A percentile compares a stretch with the other conserved stretches of the same genome.
phyloP scores from a whole-genome alignment of 2,113 vertebrate species.

The Callipepla squamata region DNA sequence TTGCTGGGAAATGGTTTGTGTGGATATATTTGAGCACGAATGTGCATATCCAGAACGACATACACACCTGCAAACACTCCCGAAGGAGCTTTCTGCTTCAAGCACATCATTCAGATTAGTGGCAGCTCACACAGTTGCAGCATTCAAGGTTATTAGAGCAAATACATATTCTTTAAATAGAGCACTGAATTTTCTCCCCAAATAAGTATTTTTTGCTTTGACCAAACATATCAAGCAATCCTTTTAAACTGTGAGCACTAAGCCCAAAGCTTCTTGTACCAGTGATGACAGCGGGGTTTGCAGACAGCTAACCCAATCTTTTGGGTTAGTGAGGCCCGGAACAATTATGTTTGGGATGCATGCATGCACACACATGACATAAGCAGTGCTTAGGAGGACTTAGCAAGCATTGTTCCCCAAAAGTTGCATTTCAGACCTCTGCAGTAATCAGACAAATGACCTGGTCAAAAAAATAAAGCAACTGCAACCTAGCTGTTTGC shows the following conservation, averaged over 20 bases:
- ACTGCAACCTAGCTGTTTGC: constrained; percentile 58
- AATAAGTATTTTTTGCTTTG: background rate
- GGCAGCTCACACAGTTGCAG: background rate
- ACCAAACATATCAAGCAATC: background rate
- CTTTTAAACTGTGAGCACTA: background rate
- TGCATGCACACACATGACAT: background rate
- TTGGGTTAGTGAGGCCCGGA: background rate
- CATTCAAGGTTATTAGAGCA: constrained; percentile 10
- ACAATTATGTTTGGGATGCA: background rate
- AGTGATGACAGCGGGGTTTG: background rate
- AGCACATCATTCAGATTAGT: background rate
- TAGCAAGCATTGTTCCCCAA: background rate
- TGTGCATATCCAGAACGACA: fast-evolving
- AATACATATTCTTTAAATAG: fast-evolving
- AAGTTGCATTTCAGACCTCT: constrained; percentile 6
- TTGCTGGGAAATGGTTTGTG: background rate
- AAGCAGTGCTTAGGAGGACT: background rate
- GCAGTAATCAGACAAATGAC: constrained; percentile 76
- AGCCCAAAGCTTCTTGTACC: background rate
- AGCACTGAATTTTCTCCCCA: background rate
- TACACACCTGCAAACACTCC: constrained; percentile 1
- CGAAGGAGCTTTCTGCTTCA: background rate
- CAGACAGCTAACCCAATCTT: background rate
- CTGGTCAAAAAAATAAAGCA: constrained; percentile 47
- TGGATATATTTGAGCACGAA: fast-evolving